Evolutionary conservation across 2,797 vertebrate species (phyloP).

Genomic region (Jordanella pulchra): DNA sequence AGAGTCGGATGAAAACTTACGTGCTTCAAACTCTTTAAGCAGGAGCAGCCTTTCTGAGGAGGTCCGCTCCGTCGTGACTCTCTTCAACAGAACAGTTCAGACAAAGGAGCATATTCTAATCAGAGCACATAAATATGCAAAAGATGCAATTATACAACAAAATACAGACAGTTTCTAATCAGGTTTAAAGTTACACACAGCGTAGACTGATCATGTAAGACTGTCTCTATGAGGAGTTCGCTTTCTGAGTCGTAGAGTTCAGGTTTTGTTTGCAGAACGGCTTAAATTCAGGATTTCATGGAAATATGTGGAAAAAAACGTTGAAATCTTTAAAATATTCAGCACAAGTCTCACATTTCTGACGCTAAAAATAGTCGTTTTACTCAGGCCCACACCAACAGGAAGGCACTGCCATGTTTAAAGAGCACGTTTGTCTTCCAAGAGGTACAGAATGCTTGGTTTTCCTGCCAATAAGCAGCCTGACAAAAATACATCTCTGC

Average conservation of each 20-base stretch:
- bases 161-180: not conserved
- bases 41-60: conserved; percentile 79
- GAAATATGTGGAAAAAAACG: not conserved
- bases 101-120: not conserved
- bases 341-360: not conserved
- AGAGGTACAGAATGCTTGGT: not conserved
- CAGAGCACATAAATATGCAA: not conserved
- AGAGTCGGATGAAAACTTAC: conserved; percentile 69
- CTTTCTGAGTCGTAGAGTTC: not conserved
- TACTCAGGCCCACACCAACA: too few species aligned
- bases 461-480: not conserved
- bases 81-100: conserved; percentile 60
- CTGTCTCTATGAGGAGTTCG: not conserved
- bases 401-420: not conserved
- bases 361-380: too few species aligned
- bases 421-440: not conserved
- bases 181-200: not conserved
- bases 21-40: conserved; percentile 81
- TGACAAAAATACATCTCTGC: not conserved
- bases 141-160: not conserved
- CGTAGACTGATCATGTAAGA: not conserved
- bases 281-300: not conserved
- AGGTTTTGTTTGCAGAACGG: not conserved
- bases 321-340: not conserved
- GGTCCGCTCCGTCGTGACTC: conserved; percentile 74